Base-by-base conservation (phyloP, 1,140 invertebrate species). In the Polyergus mexicanus region DNA sequence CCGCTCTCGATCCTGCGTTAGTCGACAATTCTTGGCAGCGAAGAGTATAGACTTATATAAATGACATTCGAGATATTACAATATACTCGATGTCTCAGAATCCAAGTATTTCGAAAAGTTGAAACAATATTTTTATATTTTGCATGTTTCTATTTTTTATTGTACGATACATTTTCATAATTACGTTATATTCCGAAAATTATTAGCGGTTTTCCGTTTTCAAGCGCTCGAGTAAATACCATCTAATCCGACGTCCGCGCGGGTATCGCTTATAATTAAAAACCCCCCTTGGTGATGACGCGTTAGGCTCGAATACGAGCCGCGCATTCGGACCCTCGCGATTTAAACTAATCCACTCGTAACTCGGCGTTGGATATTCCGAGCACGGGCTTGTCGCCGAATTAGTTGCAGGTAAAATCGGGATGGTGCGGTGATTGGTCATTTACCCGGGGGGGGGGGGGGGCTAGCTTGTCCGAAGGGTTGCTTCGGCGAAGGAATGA, bases 331-430 rank as follows among this genome's bases (percentile, higher is more conserved):
- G 78, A 74, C 78, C 78, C 78, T 83, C 78, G 78, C 78, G 78
- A 83, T 83, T 83, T 83, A 72, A 83, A 83, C 78, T 83, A 83
- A 83, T 83, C 68, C 78, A 68, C 78, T 83, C 68, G 68, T 83
- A 83, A 83, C 65, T 76, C 63, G 87, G 77, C 80, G 85, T 89
- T 74, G 69, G 77, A 62, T 69, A 89, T 89, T 89, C 88, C 76
- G 58, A n/a, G 71, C 87, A 77, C 88, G 84, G 78, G 62, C 32
- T 41, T 58, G 62, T 56, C 32, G 66, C 84, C 84, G 78, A 83
- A 83, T 89, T 89, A 85, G 65, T 89, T 86, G 25, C 87, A 89
- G 87, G 87, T 89, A 86, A 86, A 86, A 86, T 44, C 54, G 38
- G 87, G 16, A 51, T 19, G 47, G 56, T 71, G n/a, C n/a, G 88